These are phyloP conservation scores for Endomychus coccineus DNA, from an alignment of 2,888 invertebrate genomes.

Conservation along the genomic window DNA sequence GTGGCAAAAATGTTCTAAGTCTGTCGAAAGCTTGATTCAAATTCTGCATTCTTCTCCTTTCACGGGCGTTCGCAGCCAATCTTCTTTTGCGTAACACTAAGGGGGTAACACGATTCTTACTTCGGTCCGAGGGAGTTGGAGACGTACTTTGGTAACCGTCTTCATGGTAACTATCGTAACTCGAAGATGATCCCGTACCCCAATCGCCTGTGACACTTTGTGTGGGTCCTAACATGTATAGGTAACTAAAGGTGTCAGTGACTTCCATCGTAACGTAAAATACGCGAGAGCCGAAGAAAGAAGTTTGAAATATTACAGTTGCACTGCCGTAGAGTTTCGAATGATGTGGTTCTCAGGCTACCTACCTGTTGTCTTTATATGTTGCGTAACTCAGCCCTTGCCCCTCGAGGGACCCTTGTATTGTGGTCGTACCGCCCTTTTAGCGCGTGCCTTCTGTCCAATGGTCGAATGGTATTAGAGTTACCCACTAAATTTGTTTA, in stretches of 20 bases:
- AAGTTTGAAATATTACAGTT: conserved; percentile 3
- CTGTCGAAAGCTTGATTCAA: conserved; percentile 90
- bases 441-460: conserved; percentile 38
- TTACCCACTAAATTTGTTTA: conserved; percentile 23
- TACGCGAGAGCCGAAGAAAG: not conserved
- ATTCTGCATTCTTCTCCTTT: conserved; percentile 87
- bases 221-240: conserved; percentile 33
- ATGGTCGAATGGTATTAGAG: conserved; percentile 21
- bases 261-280: conserved; percentile 25
- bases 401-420: conserved; percentile 11
- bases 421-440: conserved; percentile 7
- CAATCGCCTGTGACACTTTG: conserved; percentile 23
- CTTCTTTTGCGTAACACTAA: conserved; percentile 75
- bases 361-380: conserved; percentile 18
- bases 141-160: conserved; percentile 32
- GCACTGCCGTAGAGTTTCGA: conserved; percentile 14
- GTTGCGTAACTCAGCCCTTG: conserved; percentile 9
- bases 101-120: conserved; percentile 55
- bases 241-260: conserved; percentile 33
- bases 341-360: conserved; percentile 14
- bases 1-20: conserved; percentile 84
- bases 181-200: conserved; percentile 30
- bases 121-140: conserved; percentile 27
- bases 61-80: conserved; percentile 87
- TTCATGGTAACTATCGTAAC: conserved; percentile 36